Evolutionary conservation across 2,888 invertebrate genomes (phyloP), one percentile per base, ranked within the genome.

Genomic region (Rotaria magnacalcarata): DNA sequence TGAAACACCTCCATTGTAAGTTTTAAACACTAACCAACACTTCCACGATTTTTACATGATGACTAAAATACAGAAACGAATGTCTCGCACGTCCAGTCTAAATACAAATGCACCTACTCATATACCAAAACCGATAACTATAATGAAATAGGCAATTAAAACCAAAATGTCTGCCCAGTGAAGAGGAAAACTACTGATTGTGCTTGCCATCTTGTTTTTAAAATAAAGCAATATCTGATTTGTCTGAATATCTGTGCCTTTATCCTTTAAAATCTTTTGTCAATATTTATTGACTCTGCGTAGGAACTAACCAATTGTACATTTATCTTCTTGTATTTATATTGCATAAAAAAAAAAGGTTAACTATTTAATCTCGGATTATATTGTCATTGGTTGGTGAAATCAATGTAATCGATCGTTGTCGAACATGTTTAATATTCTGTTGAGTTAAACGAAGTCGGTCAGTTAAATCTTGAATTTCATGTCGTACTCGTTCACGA

Each of bases 401-500:
- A 7, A 14, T 67, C 34, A 67, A 67, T 67, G 34, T 34, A 19
- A 41, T 34, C 5, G 67, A 67, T 34, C 47, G 43, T 80, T 80
- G 7, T 47, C 80, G 80, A n/a, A 86, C 11, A n/a, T 58, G 54
- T 58, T 86, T 54, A 19, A 96, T 94, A 90, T 95, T 88, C 86
- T 90, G 90, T 87, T 90, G 90, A 86, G 89, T 90, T 85, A 89
- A 89, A 87, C 91, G 90, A 43, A 91, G 87, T 85, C 90, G 88
- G 75, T 91, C 90, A 85, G 90, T 91, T 56, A 91, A 88, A 87
- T 91, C 90, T 19, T 89, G 88, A 54, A 91, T 91, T 87, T 91
- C 91, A 85, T 89, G 89, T n/a, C 90, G 88, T 34, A 91, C 90
- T 87, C 90, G 96, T 52, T 93, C 93, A 90, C 95, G 95, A 0